Evolutionary conservation across 2,888 invertebrate species (phyloP).

Genomic region (Polylopha cassiicola): DNA sequence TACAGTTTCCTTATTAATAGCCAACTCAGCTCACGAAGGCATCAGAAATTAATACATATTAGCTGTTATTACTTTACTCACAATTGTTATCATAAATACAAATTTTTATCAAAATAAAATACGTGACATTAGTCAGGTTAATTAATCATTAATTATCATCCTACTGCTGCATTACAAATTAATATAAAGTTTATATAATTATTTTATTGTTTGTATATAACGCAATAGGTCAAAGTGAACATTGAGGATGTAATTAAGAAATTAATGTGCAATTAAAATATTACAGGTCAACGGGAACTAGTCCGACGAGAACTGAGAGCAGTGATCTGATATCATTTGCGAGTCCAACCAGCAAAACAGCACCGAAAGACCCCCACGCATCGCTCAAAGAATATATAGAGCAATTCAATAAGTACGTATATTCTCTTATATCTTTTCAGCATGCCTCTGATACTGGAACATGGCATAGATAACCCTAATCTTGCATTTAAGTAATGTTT

Average conservation of each 20-base stretch:
- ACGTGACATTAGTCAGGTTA: background rate
- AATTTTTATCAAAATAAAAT: slow-evolving; percentile 13
- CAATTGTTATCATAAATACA: background rate
- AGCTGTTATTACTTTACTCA: too few species aligned
- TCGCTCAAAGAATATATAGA: slow-evolving; percentile 79
- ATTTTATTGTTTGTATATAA: too few species aligned
- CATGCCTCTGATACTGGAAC: background rate
- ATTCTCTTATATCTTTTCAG: background rate
- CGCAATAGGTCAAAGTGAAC: too few species aligned
- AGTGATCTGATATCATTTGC: slow-evolving; percentile 85
- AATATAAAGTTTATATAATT: too few species aligned
- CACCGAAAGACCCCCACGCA: slow-evolving; percentile 66
- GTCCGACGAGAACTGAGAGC: slow-evolving; percentile 56
- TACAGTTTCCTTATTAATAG: too few species aligned
- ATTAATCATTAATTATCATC: slow-evolving; percentile 2
- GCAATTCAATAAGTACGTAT: slow-evolving; percentile 70
- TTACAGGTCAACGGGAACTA: slow-evolving; percentile 60
- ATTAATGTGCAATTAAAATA: slow-evolving; percentile 12
- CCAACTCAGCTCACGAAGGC: too few species aligned
- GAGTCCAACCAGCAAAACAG: slow-evolving; percentile 77
- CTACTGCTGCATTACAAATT: background rate
- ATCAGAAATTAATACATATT: too few species aligned
- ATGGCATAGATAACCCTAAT: slow-evolving; percentile 17
- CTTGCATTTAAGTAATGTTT: slow-evolving; percentile 13
- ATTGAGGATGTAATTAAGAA: background rate